These are phyloP conservation scores for Xanthorhoe designata DNA, from an alignment of 2,888 invertebrate species.

Conservation along the genomic window DNA sequence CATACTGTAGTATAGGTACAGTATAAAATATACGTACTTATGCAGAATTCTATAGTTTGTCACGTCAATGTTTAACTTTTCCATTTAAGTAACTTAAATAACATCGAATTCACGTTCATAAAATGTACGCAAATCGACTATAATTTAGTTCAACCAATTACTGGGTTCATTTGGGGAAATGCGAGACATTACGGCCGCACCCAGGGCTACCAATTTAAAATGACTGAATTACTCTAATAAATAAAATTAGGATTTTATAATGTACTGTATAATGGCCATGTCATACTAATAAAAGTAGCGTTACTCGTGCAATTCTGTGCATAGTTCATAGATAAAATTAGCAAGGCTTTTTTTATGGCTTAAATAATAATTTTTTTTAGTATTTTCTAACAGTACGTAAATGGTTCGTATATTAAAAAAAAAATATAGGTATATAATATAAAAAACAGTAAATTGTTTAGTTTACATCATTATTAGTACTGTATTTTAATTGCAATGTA, in stretches of 20 bases:
- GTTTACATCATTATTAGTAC: too few species aligned
- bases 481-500: too few species aligned
- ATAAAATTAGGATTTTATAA: not conserved
- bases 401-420: too few species aligned
- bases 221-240: not conserved
- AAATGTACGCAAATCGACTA: conserved; percentile 38
- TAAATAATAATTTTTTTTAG: too few species aligned
- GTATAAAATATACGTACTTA: not conserved
- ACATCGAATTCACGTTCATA: conserved; percentile 14
- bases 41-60: not conserved
- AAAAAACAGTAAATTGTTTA: too few species aligned
- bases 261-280: not conserved
- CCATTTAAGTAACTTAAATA: conserved; percentile 4
- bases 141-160: conserved; percentile 54
- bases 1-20: too few species aligned
- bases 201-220: conserved; percentile 7
- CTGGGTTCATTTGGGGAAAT: conserved; percentile 53
- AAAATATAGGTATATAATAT: too few species aligned
- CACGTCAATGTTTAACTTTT: not conserved
- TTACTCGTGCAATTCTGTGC: too few species aligned
- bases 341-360: too few species aligned
- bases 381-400: too few species aligned
- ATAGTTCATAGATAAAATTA: too few species aligned
- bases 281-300: too few species aligned
- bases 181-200: conserved; percentile 33